Evolutionary conservation across 2,797 vertebrate species (phyloP), one percentile per base, ranked within the genome.

Genomic region (Vipera ursinii): DNA sequence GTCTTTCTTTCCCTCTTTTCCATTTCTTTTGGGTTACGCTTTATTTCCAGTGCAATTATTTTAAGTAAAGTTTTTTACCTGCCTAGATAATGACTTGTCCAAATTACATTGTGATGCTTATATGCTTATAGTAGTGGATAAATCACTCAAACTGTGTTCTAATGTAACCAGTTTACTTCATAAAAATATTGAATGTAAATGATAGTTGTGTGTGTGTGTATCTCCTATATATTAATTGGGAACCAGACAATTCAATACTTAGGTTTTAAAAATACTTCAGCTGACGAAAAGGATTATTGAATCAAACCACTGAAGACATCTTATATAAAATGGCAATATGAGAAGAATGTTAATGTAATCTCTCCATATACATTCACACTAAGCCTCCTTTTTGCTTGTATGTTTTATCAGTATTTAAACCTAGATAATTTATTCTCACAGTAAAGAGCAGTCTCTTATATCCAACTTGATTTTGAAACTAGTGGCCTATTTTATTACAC

Each of bases 1-100:
- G 44, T 17, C 7, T 13, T 65, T 4, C 38, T 2, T 0, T 78
- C n/a, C 48, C 3, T 0, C 4, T 0, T 0, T 9, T 20, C 12
- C 10, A 65, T 63, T 89, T 17, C 26, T 2, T 56, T 87, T 38
- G 60, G 2, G 78, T 22, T 20, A 14, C 28, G 6, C 48, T 78
- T 87, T 38, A 51, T 91, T 90, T 51, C 78, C 38, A 87, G 3
- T 20, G 24, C 63, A 90, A 53, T 24, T 38, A 88, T 53, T 89
- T 89, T 91, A 86, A 61, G 7, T 78, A 8, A 48, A 38, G 8
- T 3, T 0, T 88, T 90, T 88, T 88, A 85, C 73, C 56, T 55
- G 51, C 4, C 90, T 73, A 86, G 32, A 78, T 89, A 24, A 60
- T 85, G 22, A 44, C 61, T 61, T 38, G 12, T 87, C 15, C n/a